Percentiles rank a stretch among this genome's conserved stretches.
Conservation (phyloP, 2,888 invertebrate species). For the Stratiomys singularior region DNA sequence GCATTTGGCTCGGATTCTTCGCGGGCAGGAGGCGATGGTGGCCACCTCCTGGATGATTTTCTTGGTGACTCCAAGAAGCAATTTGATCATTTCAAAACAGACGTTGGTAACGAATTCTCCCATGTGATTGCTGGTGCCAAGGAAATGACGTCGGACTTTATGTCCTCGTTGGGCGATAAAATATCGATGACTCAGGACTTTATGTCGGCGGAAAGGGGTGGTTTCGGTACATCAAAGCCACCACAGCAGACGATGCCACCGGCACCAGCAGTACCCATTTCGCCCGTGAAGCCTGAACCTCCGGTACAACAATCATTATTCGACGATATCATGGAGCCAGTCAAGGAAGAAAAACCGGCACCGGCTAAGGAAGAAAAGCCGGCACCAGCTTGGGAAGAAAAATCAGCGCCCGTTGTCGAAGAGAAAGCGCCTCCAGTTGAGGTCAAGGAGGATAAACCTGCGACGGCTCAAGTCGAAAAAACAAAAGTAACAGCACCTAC, state of each 20-base stretch:
- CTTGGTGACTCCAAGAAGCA: conserved; percentile 28
- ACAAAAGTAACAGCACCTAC: background rate
- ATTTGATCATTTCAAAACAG: conserved; percentile 37
- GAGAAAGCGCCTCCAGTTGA: background rate
- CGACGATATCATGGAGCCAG: background rate
- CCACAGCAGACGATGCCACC: background rate
- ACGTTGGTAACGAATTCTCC: conserved; percentile 44
- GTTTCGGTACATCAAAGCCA: conserved; percentile 12
- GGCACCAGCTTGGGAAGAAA: background rate
- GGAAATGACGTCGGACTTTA: conserved; percentile 34
- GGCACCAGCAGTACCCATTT: background rate
- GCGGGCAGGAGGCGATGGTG: background rate
- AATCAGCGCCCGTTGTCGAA: background rate
- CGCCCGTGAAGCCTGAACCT: background rate
- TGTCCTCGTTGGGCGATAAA: conserved; percentile 44
- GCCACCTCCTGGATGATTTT: conserved; percentile 36
- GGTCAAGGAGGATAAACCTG: background rate
- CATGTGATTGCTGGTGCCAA: conserved; percentile 13
- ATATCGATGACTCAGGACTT: conserved; percentile 48
- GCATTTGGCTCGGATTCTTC: background rate
- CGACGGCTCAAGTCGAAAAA: background rate
- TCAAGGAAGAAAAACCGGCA: background rate
- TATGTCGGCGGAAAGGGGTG: conserved; percentile 47
- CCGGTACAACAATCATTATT: background rate
- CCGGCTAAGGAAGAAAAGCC: background rate